Evolutionary conservation across 2,113 vertebrate genomes (phyloP), one percentile per base, ranked within the genome.

Genomic region (Aix galericulata): DNA sequence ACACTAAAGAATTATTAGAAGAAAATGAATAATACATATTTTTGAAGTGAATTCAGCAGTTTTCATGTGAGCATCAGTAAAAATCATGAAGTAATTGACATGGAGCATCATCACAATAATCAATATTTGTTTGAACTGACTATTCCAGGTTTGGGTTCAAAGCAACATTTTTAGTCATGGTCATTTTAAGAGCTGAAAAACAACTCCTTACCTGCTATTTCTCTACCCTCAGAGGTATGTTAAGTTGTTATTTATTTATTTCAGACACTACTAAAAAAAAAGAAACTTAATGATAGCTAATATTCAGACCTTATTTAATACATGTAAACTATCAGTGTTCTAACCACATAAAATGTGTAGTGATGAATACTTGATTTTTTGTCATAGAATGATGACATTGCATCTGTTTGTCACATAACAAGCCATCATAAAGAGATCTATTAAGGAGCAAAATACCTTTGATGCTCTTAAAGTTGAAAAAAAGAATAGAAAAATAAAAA

Each of bases 351-450:
- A 88, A 76, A 36, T 15, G 46, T 2, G 2, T 36, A 50, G 46
- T 4, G 9, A 46, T 17, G 11, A 53, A 16, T 46, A 8, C 16
- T 83, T 86, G 6, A 4, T 71, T 69, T 31, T 38, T 55, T 23
- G 17, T 55, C 26, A 44, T 4, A 26, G 6, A 13, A 9, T 21
- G 60, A 26, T 62, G 29, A 26, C 1, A 5, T 32, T 26, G 2
- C 8, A 4, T 3, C 21, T 44, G 6, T 27, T 68, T 74, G 15
- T 34, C 36, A 21, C 10, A 31, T 18, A 29, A 12, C 13, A 86
- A 18, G 12, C 0, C 0, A 38, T 59, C 9, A 26, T 21, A n/a
- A 77, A 76, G 32, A 52, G 8, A 0, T 82, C 83, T 81, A 42
- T 17, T 15, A 29, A 66, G 46, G 27, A 67, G 4, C 25, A 72